Base-by-base conservation (phyloP, 2,797 vertebrate species). In the Lophotriccus pileatus region DNA sequence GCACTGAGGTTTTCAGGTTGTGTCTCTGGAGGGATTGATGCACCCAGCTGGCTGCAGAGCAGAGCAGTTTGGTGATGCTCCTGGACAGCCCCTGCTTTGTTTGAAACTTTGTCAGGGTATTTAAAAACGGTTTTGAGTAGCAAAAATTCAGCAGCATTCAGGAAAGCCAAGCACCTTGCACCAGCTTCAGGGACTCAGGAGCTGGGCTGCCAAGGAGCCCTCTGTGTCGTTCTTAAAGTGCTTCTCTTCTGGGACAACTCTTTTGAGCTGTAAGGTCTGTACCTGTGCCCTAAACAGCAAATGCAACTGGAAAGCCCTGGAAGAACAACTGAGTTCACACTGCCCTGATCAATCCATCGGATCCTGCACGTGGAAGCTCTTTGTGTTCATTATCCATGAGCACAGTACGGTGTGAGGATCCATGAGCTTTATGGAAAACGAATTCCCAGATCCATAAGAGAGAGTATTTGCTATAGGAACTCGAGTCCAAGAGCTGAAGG, bases 151-250 rank as follows among this genome's bases (percentile, higher is more conserved):
- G 7, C 28, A 84, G 34, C 12, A 5, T 32, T 67, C 16, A 46
- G 62, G 56, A 77, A 77, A 93, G 59, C 47, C 64, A 52, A 87
- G 52, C 39, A 69, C 39, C 43, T 91, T 87, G 78, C n/a, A 84
- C 9, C 55, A 70, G 27, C 47, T 34, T 74, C 36, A 83, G 44
- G 27, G 50, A 30, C 16, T 39, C 67, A 90, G 39, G 30, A 76
- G 44, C 41, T 73, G 30, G 43, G 16, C 30, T 53, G 32, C 16
- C 22, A 52, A 70, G 69, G 11, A 18, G 16, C 52, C 7, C 36
- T 74, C 47, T 47, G 53, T 41, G 32, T 49, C 24, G 14, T 32
- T 47, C 43, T 55, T 47, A 15, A 46, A 37, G 36, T 36, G 17
- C 32, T 60, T 62, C 7, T 62, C 24, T 50, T 39, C n/a, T 34